Base-by-base conservation (phyloP, 2,888 invertebrate species). In the Eupithecia pulchellata region DNA sequence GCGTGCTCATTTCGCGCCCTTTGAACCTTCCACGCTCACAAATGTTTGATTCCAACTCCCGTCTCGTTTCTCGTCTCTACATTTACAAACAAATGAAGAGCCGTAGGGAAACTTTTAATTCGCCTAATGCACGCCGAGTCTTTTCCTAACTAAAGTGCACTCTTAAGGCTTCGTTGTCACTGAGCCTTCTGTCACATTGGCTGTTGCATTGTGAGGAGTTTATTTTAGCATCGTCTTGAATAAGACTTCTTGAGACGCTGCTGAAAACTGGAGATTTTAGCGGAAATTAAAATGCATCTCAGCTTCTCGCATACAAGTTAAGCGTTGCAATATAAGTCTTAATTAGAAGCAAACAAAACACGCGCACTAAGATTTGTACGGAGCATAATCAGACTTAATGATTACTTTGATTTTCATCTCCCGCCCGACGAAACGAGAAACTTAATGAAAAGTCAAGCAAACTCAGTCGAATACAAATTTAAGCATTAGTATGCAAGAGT, bases 391-490 rank as follows among this genome's bases (percentile, higher is more conserved):
- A 89, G 89, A 88, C 86, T 88, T 87, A 91, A 91, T 90, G 89
- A 91, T 92, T 90, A 87, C 91, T 91, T 91, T 91, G 91, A 92
- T 92, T 92, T 89, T 88, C 90, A 88, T 91, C 88, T 90, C 87
- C 81, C 85, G 85, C 87, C 81, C 85, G 83, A 86, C 86, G 87
- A 88, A 89, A 89, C 89, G 88, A 88, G 89, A 86, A 90, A 90
- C 87, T 91, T 91, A 92, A 92, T 91, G 91, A 91, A 91, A 92
- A 92, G 91, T 92, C 91, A 92, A 92, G 89, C 88, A 89, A 91
- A 91, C 91, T 92, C 89, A 85, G 88, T 86, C 89, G 92, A 92
- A 92, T 92, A 92, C 89, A 91, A 92, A 92, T 91, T 92, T 90
- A 83, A 89, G 83, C 90, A 92, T 93, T 93, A 93, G 91, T 93